Conservation (phyloP, 2,888 invertebrate genomes). For the Aquatica leii region DNA sequence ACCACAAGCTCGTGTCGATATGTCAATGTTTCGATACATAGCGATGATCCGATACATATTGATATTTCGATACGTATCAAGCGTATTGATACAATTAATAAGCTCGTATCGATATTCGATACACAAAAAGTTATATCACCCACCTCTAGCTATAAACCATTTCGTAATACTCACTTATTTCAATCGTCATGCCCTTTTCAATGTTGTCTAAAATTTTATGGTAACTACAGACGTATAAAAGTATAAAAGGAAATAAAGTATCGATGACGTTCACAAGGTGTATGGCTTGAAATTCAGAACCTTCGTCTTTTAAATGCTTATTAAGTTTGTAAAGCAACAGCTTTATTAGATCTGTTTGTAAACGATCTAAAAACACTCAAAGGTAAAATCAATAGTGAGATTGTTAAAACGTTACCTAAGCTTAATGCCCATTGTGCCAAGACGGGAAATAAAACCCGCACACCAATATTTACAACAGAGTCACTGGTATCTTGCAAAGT, state of each 20-base stretch:
- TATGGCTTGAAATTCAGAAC: conserved; percentile 53
- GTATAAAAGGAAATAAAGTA: conserved; percentile 58
- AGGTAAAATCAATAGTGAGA: too few relatives aligned
- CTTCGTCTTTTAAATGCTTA: conserved; percentile 51
- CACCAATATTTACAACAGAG: conserved; percentile 64
- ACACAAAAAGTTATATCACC: too few relatives aligned
- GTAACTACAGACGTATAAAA: conserved; percentile 56
- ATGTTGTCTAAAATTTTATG: conserved; percentile 52
- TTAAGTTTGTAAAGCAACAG: conserved; percentile 57
- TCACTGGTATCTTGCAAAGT: conserved; percentile 67
- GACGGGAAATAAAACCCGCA: conserved; percentile 67
- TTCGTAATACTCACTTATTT: conserved; percentile 57
- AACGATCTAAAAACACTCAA: conserved; percentile 56
- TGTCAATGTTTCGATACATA: too few relatives aligned
- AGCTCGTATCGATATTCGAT: too few relatives aligned
- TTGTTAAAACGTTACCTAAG: conserved; percentile 45
- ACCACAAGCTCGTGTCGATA: too few relatives aligned
- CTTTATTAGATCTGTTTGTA: conserved; percentile 65
- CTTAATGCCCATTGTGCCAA: conserved; percentile 70
- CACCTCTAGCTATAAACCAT: too few relatives aligned
- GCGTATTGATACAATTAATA: too few relatives aligned
- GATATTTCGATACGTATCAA: too few relatives aligned
- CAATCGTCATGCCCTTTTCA: conserved; percentile 54
- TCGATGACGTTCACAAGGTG: conserved; percentile 54
- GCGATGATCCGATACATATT: too few relatives aligned